Evolutionary conservation across 2,113 vertebrate species (phyloP), one percentile per base, ranked within the genome.

Genomic region (Helogale parvula): DNA sequence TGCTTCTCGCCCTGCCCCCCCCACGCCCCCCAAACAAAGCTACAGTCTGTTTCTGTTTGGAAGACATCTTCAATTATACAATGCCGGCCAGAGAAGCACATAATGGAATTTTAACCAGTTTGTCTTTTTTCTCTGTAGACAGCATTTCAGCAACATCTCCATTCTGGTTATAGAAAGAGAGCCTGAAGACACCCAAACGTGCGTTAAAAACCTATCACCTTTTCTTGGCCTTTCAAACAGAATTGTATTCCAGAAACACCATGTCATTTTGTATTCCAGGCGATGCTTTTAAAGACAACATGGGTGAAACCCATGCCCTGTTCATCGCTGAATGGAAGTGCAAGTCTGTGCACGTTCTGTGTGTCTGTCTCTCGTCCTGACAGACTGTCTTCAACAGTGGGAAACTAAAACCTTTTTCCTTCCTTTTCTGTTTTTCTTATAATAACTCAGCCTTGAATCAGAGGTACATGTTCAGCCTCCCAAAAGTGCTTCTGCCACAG

Each of bases 371-470:
- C 63, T 93, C 35, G 29, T 80, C 87, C 85, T 93, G 7, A 83
- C 81, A 93, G 33, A 52, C 74, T 96, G 88, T 94, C 84, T 96
- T 97, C 63, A 31, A 77, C 16, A 12, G 23, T 38, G n/a, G 33
- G 65, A 97, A 97, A 97, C 86, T 90, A 91, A 97, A 98, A 95
- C 8, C 45, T 79, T 79, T 38, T 88, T 93, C 92, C 92, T 92
- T 94, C 89, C 79, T 85, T 74, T 88, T 63, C 21, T 97, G 35
- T 87, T 96, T 96, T 97, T 41, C 94, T 96, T 96, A 27, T 57
- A 96, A 96, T 96, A 92, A 92, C 63, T 97, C 82, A 92, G 47
- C 3, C 90, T 52, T 83, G 80, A 97, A 83, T 93, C 88, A 88
- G 65, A 97, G 47, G 13, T 66, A 21, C 77, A 95, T 47, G 87